Conservation (phyloP, 2,797 vertebrate species). For the Calcarius lapponicus region DNA sequence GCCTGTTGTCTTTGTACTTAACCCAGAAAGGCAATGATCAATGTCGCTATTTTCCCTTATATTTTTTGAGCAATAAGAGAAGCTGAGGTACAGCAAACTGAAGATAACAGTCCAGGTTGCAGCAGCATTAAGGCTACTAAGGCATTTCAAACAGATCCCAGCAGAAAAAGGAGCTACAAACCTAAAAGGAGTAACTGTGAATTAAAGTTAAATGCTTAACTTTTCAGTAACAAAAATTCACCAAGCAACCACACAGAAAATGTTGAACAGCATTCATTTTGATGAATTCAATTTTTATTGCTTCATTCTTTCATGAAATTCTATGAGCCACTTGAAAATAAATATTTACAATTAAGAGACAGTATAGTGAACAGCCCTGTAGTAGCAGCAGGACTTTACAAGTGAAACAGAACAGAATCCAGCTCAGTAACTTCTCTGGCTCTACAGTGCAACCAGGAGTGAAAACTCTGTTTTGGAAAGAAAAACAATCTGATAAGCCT, state of each 20-base stretch:
- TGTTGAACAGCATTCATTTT: neutral
- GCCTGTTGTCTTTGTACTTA: neutral
- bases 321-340: neutral
- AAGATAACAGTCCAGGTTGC: neutral
- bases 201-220: neutral
- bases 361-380: neutral
- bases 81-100: neutral
- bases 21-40: neutral
- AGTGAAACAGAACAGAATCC: neutral
- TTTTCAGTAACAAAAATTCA: neutral
- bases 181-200: neutral
- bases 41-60: neutral
- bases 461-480: neutral
- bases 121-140: neutral
- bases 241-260: neutral
- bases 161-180: neutral
- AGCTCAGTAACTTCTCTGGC: neutral
- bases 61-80: neutral
- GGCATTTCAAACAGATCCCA: neutral
- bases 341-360: neutral
- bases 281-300: neutral
- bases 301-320: neutral
- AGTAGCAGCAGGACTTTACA: neutral
- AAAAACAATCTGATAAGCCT: neutral
- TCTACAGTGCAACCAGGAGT: neutral